Conservation (phyloP, 1,140 invertebrate species). For the Luehdorfia chinensis region DNA sequence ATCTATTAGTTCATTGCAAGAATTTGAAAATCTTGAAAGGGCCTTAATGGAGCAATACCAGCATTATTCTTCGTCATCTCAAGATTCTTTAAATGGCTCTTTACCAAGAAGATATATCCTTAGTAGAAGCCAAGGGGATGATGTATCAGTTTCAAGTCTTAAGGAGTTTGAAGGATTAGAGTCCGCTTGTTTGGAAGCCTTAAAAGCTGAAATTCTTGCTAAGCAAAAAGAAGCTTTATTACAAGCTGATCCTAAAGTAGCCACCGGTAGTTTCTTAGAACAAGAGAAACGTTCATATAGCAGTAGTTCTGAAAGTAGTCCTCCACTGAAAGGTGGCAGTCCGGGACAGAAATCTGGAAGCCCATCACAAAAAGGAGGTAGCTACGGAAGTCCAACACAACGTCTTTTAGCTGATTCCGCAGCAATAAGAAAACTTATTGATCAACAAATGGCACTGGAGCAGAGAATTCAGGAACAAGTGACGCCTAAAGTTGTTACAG, state of each 20-base stretch:
- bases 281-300: conserved; percentile 74
- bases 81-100: conserved; percentile 88
- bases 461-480: conserved; percentile 61
- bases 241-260: conserved; percentile 78
- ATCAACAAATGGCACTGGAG: conserved; percentile 71
- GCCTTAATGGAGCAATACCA: conserved; percentile 82
- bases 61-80: conserved; percentile 80
- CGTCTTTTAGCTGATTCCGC: conserved; percentile 67
- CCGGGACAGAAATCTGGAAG: conserved; percentile 67
- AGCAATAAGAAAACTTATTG: conserved; percentile 69
- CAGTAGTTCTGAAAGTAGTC: conserved; percentile 72
- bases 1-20: conserved; percentile 94
- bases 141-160: conserved; percentile 93
- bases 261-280: conserved; percentile 76
- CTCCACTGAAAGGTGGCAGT: conserved; percentile 71
- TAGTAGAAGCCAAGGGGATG: conserved; percentile 88
- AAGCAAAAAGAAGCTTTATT: conserved; percentile 92
- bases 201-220: conserved; percentile 88
- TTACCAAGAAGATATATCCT: conserved; percentile 81
- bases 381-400: conserved; percentile 77
- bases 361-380: conserved; percentile 72
- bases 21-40: conserved; percentile 94
- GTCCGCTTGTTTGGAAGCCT: conserved; percentile 89
- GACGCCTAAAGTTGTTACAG: conserved; percentile 66
- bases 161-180: conserved; percentile 97